Evolutionary conservation across 1,140 invertebrate genomes (phyloP).

Genomic region (Bombus waltoni): DNA sequence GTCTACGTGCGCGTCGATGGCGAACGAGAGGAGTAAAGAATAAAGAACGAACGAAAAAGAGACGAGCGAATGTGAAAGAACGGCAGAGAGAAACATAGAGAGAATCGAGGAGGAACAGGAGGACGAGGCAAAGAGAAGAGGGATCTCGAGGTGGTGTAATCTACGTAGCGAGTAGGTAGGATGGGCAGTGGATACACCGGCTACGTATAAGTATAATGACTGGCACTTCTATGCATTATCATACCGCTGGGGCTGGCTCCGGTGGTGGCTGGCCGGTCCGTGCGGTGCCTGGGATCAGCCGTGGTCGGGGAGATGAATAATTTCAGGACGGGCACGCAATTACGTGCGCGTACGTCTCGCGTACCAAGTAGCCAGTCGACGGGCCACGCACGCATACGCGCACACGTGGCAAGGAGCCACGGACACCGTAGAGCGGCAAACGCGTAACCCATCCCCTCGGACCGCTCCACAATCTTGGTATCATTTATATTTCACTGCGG

Average conservation of each 20-base stretch:
- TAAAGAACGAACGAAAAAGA: background rate
- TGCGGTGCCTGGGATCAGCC: conserved; percentile 67
- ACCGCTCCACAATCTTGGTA: conserved; percentile 75
- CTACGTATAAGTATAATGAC: conserved; percentile 78
- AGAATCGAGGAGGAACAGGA: background rate
- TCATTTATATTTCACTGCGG: conserved; percentile 79
- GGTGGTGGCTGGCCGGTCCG: conserved; percentile 59
- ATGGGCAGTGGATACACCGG: conserved; percentile 66
- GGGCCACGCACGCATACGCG: conserved; percentile 55
- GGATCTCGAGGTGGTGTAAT: conserved; percentile 67
- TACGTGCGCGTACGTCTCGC: conserved; percentile 81
- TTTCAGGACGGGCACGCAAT: conserved; percentile 82
- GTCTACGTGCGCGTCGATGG: conserved; percentile 30
- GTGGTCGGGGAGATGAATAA: conserved; percentile 80
- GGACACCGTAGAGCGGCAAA: conserved; percentile 27
- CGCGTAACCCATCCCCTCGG: conserved; percentile 35
- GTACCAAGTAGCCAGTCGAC: conserved; percentile 80
- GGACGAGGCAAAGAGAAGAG: conserved; percentile 44
- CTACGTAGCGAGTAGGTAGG: conserved; percentile 70
- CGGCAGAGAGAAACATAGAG: background rate
- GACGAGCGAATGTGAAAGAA: background rate
- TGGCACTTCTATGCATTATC: conserved; percentile 83
- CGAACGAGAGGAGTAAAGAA: background rate
- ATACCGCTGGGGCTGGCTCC: conserved; percentile 73
- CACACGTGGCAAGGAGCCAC: conserved; percentile 45